Evolutionary conservation across 1,140 invertebrate genomes (phyloP).

Genomic region (Diprion similis): DNA sequence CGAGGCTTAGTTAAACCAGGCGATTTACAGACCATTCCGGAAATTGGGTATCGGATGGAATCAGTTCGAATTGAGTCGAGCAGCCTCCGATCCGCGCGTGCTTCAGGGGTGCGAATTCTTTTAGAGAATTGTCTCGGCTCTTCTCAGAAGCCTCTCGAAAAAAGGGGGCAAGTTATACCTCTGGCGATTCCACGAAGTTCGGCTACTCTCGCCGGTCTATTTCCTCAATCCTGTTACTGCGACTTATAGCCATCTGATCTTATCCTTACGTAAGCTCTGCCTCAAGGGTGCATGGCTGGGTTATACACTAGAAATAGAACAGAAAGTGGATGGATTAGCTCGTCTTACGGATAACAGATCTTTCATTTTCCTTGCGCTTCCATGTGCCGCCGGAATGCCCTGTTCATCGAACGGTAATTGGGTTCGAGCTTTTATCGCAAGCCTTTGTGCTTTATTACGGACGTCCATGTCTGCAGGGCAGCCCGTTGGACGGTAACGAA

Average conservation of each 20-base stretch:
- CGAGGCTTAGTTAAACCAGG: constrained; percentile 9
- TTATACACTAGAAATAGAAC: neutral
- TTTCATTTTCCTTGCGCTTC: neutral
- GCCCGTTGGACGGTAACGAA: neutral
- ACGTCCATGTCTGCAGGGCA: neutral
- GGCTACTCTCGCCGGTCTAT: neutral
- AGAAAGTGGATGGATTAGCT: neutral
- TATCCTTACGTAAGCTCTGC: neutral
- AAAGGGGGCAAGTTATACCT: neutral
- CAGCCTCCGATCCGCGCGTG: neutral
- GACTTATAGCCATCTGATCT: constrained; percentile 1
- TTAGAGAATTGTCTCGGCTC: constrained; percentile 10
- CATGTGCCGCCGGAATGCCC: neutral
- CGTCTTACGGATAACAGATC: neutral
- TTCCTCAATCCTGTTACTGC: constrained; percentile 8
- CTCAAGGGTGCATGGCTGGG: neutral
- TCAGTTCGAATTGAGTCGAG: neutral
- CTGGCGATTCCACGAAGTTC: neutral
- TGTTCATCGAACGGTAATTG: neutral
- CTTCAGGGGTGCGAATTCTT: constrained; percentile 8
- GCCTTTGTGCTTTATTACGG: neutral
- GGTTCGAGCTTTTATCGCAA: neutral
- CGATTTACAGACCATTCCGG: constrained; percentile 13
- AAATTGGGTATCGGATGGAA: constrained; percentile 16
- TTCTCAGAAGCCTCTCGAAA: neutral